phyloP scores from a whole-genome alignment of 2,888 invertebrate species.

The Silvanus unidentatus region DNA sequence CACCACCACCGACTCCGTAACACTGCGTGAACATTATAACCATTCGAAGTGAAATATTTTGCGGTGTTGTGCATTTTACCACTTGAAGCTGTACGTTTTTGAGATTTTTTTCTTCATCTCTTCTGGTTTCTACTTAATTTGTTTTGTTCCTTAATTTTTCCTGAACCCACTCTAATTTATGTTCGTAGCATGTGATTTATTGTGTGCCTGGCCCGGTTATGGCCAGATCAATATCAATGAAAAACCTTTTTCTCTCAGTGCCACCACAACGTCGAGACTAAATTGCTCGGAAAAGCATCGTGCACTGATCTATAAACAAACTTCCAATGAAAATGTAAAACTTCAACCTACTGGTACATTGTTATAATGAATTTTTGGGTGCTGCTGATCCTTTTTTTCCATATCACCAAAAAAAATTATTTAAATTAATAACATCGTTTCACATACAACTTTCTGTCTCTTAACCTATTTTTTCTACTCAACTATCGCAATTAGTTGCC shows the following conservation, averaged over 20 bases:
- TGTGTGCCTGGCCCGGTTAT: slow-evolving; percentile 1
- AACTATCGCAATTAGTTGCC: no score
- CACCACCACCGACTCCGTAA: not conserved
- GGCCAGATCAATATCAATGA: slow-evolving; percentile 9
- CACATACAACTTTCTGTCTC: no score
- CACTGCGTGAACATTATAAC: not conserved
- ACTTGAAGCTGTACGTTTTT: not conserved
- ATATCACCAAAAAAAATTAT: no score
- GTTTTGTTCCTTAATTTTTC: slow-evolving; percentile 13
- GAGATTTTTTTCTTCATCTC: slow-evolving; percentile 9
- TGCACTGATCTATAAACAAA: no score
- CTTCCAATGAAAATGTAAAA: no score
- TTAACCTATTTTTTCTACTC: not conserved
- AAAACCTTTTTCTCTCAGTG: not conserved
- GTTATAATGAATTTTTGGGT: no score
- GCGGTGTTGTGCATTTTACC: slow-evolving; percentile 9
- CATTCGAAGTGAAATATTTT: slow-evolving; percentile 9
- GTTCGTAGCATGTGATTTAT: slow-evolving; percentile 1
- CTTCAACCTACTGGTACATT: no score
- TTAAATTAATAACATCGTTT: no score
- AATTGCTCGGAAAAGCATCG: slow-evolving; percentile 1
- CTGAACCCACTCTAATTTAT: slow-evolving; percentile 7
- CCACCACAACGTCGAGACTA: not conserved
- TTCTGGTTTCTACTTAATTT: slow-evolving; percentile 12
- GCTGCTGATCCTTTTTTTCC: no score